These are phyloP conservation scores for Listronotus oregonensis DNA, from an alignment of 1,140 invertebrate genomes.

Conservation along the genomic window DNA sequence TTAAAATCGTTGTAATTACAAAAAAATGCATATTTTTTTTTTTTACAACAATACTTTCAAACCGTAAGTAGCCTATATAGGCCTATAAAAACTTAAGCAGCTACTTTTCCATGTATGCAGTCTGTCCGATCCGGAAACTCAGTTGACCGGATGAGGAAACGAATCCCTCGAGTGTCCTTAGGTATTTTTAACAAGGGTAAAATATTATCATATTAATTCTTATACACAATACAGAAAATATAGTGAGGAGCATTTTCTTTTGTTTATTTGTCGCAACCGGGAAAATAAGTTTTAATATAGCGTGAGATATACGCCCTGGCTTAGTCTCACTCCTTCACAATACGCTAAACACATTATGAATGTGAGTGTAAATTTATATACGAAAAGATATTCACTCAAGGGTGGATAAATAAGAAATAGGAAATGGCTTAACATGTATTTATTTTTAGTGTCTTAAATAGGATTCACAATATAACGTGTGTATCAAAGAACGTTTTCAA, in stretches of 20 bases:
- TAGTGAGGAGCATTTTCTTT: slow-evolving; percentile 18
- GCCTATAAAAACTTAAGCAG: no score
- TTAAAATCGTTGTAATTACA: no score
- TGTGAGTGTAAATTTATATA: slow-evolving; percentile 15
- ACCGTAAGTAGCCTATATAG: no score
- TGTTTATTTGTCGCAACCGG: slow-evolving; percentile 23
- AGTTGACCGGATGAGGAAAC: slow-evolving; percentile 51
- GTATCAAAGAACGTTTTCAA: no score
- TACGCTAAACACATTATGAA: slow-evolving; percentile 18
- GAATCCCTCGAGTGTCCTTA: slow-evolving; percentile 47
- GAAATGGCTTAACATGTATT: no score
- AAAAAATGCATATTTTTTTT: no score
- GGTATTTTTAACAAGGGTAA: slow-evolving; percentile 47
- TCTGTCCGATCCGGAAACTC: slow-evolving; percentile 13
- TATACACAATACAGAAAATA: slow-evolving; percentile 45
- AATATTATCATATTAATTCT: slow-evolving; percentile 51
- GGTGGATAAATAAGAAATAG: no score
- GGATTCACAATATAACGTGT: no score
- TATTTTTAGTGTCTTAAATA: no score
- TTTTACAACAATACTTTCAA: no score
- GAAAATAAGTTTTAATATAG: slow-evolving; percentile 33
- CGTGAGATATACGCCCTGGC: slow-evolving; percentile 11
- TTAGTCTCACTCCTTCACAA: slow-evolving; percentile 9
- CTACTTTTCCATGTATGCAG: neutral
- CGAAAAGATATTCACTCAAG: no score